phyloP scores from a whole-genome alignment of 1,140 invertebrate species.

The Triops longicaudatus region DNA sequence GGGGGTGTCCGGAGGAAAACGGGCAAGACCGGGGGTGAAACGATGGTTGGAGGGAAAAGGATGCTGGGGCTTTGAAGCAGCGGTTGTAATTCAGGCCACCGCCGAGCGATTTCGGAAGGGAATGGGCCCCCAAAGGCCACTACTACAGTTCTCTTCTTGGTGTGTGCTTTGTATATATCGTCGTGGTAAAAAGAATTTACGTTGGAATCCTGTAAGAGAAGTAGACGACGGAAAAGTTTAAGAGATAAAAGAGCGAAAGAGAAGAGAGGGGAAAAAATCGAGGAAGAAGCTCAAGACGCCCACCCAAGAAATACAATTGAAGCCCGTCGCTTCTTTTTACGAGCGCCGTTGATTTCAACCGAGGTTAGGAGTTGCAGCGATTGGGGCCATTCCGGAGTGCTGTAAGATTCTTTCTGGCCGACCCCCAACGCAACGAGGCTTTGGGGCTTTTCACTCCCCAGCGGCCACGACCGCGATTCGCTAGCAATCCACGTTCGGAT shows the following conservation, averaged over 20 bases:
- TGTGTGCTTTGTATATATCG: slow-evolving; percentile 1
- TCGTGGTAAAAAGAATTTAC: not conserved
- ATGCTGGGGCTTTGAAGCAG: not conserved
- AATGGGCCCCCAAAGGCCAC: slow-evolving; percentile 13
- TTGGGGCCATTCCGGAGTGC: slow-evolving; percentile 13
- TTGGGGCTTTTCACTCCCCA: slow-evolving; percentile 10
- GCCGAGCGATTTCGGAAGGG: slow-evolving; percentile 13
- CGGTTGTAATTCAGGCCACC: slow-evolving; percentile 14
- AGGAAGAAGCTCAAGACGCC: slow-evolving; percentile 9
- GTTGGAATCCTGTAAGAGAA: not conserved
- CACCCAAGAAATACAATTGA: slow-evolving; percentile 1
- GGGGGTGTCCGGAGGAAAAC: not conserved
- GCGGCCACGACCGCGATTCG: not conserved
- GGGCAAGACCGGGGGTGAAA: not conserved
- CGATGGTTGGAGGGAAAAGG: not conserved
- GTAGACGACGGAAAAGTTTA: not conserved
- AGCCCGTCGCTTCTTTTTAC: slow-evolving; percentile 9
- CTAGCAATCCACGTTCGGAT: not conserved
- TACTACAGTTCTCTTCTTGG: slow-evolving; percentile 1
- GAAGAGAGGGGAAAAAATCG: not conserved
- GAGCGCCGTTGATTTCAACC: slow-evolving; percentile 6
- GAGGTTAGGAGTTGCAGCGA: slow-evolving; percentile 14
- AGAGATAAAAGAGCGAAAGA: not conserved
- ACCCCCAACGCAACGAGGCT: not conserved
- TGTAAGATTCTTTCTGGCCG: slow-evolving; percentile 6